Evolutionary conservation across 2,888 invertebrate genomes (phyloP).

Genomic region (Amphiduros pacificus): DNA sequence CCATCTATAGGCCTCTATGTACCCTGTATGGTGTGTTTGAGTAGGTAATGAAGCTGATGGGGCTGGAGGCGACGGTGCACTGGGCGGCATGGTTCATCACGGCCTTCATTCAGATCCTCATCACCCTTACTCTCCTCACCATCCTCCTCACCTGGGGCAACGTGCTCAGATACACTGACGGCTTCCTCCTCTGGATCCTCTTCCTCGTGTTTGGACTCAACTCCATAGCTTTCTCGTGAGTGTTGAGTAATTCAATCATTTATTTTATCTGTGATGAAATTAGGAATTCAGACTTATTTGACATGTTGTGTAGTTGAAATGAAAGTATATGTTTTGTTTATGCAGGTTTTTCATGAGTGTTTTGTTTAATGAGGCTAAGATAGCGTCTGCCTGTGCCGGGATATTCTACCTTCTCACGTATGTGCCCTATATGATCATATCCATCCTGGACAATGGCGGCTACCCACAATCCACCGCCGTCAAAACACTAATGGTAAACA

Average conservation of each 20-base stretch:
- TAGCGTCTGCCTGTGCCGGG: constrained; percentile 36
- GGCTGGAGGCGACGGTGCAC: constrained; percentile 24
- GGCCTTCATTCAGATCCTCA: constrained; percentile 22
- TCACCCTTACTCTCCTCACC: constrained; percentile 59
- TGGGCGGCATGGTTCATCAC: constrained; percentile 31
- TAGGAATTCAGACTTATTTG: too few species aligned
- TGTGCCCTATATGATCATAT: constrained; percentile 35
- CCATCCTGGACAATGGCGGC: constrained; percentile 15
- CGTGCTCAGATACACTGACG: constrained; percentile 30
- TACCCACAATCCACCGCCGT: neutral
- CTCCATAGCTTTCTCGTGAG: constrained; percentile 38
- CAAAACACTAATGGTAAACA: too few species aligned
- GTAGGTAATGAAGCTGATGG: constrained; percentile 34
- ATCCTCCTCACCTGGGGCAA: constrained; percentile 65
- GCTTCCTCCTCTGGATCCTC: constrained; percentile 42
- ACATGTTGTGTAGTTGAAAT: too few species aligned
- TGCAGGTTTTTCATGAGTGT: constrained; percentile 32
- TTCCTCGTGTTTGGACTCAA: constrained; percentile 44
- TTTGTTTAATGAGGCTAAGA: constrained; percentile 32
- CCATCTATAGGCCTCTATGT: neutral
- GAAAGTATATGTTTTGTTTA: neutral
- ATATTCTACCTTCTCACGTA: constrained; percentile 34
- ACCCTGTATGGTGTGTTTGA: neutral
- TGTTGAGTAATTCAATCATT: too few species aligned
- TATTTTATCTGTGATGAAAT: too few species aligned